Percentiles rank a stretch among this genome's conserved stretches.
phyloP scores from a whole-genome alignment of 1,140 invertebrate species.

The Physella acuta region DNA sequence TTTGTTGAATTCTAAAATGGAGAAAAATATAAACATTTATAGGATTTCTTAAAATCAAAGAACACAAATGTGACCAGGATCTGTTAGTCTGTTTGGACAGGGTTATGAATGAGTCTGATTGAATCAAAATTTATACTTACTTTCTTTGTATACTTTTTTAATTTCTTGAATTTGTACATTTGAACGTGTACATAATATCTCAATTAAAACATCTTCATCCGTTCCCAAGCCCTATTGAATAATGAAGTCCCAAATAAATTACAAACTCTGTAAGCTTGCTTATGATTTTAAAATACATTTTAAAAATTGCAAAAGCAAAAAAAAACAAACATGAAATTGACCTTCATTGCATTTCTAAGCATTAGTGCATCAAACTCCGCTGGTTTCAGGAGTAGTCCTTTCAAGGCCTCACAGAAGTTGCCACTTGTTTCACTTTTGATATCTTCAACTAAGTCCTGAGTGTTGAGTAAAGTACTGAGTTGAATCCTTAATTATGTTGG shows the following conservation, averaged over 20 bases:
- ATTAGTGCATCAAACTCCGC: constrained; percentile 59
- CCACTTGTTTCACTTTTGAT: constrained; percentile 59
- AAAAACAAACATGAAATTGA: constrained; percentile 25
- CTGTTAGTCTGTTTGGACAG: too few species aligned
- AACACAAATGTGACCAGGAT: neutral
- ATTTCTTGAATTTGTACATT: constrained; percentile 84
- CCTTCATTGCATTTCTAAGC: constrained; percentile 58
- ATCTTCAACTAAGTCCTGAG: constrained; percentile 54
- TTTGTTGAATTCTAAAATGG: constrained; percentile 75
- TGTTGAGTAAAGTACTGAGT: neutral
- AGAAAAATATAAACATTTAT: neutral
- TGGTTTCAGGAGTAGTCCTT: constrained; percentile 50
- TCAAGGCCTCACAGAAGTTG: constrained; percentile 51
- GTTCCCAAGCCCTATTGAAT: constrained; percentile 57
- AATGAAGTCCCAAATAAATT: neutral
- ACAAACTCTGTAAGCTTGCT: neutral
- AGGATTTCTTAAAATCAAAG: neutral
- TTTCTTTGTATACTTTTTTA: constrained; percentile 75
- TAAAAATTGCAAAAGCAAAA: neutral
- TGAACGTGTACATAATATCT: constrained; percentile 84
- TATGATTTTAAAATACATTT: neutral
- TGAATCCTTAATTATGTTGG: neutral
- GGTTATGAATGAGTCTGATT: too few species aligned
- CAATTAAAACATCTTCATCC: constrained; percentile 83
- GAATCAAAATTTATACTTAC: constrained; percentile 65